Evolutionary conservation across 2,113 vertebrate genomes (phyloP).

Genomic region (Desmodus rotundus): DNA sequence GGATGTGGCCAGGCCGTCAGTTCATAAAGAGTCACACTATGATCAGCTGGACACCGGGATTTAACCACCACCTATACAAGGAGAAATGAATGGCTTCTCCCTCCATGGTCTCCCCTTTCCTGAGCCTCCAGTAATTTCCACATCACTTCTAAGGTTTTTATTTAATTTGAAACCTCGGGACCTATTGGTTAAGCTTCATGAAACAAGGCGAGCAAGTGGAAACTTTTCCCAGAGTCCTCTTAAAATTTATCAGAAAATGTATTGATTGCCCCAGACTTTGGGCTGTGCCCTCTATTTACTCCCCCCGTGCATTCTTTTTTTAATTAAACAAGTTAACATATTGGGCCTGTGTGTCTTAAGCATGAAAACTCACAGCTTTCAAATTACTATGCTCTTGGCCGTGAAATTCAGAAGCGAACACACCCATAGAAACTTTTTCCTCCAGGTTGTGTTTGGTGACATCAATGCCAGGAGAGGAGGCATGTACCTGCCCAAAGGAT

Average conservation of each 20-base stretch:
- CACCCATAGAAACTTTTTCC: constrained; percentile 64
- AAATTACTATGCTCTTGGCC: neutral
- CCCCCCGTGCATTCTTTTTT: neutral
- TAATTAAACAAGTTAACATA: constrained; percentile 32
- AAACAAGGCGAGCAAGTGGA: neutral
- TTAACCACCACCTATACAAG: neutral
- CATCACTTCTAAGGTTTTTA: neutral
- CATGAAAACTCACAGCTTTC: neutral
- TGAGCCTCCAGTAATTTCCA: neutral
- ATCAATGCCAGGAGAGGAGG: neutral
- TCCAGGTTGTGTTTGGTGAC: neutral
- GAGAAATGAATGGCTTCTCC: neutral
- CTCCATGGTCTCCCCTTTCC: neutral
- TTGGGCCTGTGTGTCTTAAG: constrained; percentile 25
- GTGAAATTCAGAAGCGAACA: neutral
- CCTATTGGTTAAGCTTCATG: neutral
- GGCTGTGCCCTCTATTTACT: neutral
- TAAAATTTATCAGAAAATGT: neutral
- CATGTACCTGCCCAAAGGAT: neutral
- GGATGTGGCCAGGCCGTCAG: neutral
- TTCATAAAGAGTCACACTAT: neutral
- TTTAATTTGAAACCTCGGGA: neutral
- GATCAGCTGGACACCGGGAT: neutral
- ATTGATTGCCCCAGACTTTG: no score
- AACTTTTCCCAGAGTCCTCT: neutral